phyloP scores from a whole-genome alignment of 2,888 invertebrate genomes.

The Leptinotarsa haldemani region DNA sequence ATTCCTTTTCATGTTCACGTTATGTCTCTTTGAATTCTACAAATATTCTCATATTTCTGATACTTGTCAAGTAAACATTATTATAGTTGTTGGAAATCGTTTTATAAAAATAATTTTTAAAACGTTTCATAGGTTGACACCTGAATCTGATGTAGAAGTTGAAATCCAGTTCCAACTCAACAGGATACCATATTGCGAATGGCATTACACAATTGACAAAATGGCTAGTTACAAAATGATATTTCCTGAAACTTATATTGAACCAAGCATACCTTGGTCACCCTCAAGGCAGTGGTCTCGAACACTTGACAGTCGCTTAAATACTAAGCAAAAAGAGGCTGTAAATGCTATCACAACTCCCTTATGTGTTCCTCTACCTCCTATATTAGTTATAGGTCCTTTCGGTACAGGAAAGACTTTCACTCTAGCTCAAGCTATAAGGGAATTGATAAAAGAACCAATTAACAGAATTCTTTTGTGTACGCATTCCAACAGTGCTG shows the following conservation, averaged over 20 bases:
- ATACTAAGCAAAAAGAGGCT: conserved; percentile 83
- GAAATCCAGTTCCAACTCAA: conserved; percentile 86
- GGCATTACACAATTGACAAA: conserved; percentile 85
- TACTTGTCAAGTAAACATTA: no score
- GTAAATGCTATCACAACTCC: conserved; percentile 81
- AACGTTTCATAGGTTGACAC: conserved; percentile 45
- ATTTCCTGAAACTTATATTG: conserved; percentile 72
- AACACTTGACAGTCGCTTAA: conserved; percentile 73
- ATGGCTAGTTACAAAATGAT: conserved; percentile 78
- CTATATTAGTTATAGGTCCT: conserved; percentile 79
- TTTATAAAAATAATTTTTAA: not conserved
- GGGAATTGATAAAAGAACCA: conserved; percentile 73
- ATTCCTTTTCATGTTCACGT: no score
- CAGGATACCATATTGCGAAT: conserved; percentile 83
- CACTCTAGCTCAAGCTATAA: conserved; percentile 80
- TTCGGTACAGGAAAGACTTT: conserved; percentile 92
- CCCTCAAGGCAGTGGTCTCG: conserved; percentile 77
- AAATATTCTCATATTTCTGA: no score
- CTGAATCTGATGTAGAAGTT: conserved; percentile 74
- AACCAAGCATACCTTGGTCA: conserved; percentile 77
- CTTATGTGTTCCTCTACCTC: conserved; percentile 72
- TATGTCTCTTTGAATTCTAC: no score
- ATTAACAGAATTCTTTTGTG: conserved; percentile 81
- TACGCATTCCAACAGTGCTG: conserved; percentile 89
- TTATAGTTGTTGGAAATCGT: not conserved